Evolutionary conservation across 2,888 invertebrate species (phyloP).

Genomic region (Dorcus hopei): DNA sequence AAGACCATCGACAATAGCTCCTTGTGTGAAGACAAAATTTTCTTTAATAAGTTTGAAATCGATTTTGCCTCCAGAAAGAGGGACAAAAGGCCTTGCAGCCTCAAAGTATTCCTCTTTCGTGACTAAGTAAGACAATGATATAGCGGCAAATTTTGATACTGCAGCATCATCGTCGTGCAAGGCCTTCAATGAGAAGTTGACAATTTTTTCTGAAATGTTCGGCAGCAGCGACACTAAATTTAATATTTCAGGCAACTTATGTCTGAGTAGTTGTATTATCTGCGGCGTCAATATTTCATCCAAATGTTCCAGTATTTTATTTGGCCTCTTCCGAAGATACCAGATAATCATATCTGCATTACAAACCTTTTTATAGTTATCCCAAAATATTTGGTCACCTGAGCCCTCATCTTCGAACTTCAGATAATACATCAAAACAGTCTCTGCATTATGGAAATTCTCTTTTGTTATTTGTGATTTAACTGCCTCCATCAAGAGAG

Average conservation of each 20-base stretch:
- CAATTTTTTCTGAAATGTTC: neutral
- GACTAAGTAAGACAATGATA: neutral
- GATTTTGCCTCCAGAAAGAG: neutral
- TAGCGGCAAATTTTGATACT: neutral
- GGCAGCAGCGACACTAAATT: neutral
- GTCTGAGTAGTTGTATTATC: neutral
- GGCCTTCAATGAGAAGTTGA: neutral
- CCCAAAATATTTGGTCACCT: too few relatives aligned
- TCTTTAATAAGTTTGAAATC: neutral
- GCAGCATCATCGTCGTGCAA: neutral
- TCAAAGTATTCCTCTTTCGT: neutral
- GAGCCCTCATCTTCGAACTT: too few relatives aligned
- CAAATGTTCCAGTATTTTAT: neutral
- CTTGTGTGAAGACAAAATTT: neutral
- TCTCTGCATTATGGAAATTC: too few relatives aligned
- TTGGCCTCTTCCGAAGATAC: neutral
- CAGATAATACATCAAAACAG: too few relatives aligned
- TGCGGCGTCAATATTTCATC: neutral
- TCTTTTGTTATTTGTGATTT: too few relatives aligned
- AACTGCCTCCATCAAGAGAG: neutral
- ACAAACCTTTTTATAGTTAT: neutral
- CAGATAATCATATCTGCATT: neutral
- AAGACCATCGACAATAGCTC: neutral
- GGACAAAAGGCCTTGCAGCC: neutral
- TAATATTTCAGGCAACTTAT: too few relatives aligned